Evolutionary conservation across 2,888 invertebrate species (phyloP).

Genomic region (Balanococcus diminutus): DNA sequence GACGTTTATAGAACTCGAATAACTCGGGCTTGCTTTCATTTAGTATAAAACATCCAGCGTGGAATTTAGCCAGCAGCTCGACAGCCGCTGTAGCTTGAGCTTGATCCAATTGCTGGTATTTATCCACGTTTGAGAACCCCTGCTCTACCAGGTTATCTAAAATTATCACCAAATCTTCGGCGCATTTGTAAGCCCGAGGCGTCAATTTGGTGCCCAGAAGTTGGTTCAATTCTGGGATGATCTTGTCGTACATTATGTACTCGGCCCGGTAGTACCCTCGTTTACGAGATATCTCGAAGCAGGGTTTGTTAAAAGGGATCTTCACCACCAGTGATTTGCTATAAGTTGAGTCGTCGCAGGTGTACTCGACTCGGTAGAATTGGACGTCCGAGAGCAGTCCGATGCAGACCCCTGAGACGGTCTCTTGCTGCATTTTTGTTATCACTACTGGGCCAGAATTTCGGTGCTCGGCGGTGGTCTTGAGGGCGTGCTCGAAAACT

Average conservation of each 20-base stretch:
- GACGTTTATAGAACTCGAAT: constrained; percentile 5
- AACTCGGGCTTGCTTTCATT: background rate
- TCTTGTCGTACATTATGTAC: background rate
- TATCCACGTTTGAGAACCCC: background rate
- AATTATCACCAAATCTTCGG: background rate
- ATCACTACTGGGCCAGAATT: background rate
- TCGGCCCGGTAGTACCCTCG: background rate
- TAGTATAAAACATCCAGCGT: background rate
- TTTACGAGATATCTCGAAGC: background rate
- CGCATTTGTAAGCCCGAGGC: background rate
- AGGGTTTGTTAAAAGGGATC: background rate
- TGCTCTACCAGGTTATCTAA: background rate
- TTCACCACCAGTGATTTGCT: background rate
- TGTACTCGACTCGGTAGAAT: background rate
- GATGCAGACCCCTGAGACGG: background rate
- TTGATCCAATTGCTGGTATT: background rate
- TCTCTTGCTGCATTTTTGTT: background rate
- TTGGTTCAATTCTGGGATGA: background rate
- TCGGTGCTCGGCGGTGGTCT: background rate
- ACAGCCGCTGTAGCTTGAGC: background rate
- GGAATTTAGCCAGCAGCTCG: background rate
- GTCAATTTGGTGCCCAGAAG: background rate
- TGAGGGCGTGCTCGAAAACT: background rate
- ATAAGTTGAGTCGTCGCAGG: background rate
- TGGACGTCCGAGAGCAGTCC: background rate